Evolutionary conservation across 2,888 invertebrate genomes (phyloP).

Genomic region (Herminia tarsipennalis): DNA sequence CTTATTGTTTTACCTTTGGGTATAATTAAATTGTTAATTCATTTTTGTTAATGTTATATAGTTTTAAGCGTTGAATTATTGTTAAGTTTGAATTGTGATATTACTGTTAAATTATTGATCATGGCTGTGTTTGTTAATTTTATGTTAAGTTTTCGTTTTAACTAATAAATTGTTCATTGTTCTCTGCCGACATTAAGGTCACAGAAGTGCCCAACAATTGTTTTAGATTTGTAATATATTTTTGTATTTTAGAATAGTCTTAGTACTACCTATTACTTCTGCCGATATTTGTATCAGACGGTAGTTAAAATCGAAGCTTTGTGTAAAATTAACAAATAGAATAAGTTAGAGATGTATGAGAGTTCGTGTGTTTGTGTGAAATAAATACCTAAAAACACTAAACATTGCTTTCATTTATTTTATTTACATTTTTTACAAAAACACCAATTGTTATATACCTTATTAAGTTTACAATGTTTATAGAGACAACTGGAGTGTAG

Average conservation of each 20-base stretch:
- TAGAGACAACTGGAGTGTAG: slow-evolving; percentile 58
- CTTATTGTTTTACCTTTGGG: slow-evolving; percentile 47
- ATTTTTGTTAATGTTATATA: slow-evolving; percentile 68
- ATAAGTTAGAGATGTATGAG: slow-evolving; percentile 69
- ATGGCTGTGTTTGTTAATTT: slow-evolving; percentile 85
- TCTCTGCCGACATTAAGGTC: slow-evolving; percentile 80
- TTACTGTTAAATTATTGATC: slow-evolving; percentile 61
- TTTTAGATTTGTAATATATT: slow-evolving; percentile 38
- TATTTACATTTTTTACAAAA: slow-evolving; percentile 19
- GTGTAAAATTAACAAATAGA: slow-evolving; percentile 85
- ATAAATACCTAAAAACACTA: slow-evolving; percentile 57
- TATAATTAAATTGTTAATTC: slow-evolving; percentile 45
- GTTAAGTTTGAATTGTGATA: slow-evolving; percentile 78
- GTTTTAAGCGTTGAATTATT: slow-evolving; percentile 79
- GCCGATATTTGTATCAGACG: slow-evolving; percentile 49
- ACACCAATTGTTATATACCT: slow-evolving; percentile 30
- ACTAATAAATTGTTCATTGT: slow-evolving; percentile 67
- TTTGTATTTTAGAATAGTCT: slow-evolving; percentile 48
- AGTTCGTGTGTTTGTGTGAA: slow-evolving; percentile 72
- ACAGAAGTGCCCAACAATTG: slow-evolving; percentile 41
- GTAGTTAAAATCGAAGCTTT: slow-evolving; percentile 86
- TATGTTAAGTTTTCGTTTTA: slow-evolving; percentile 85
- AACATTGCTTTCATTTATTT: slow-evolving; percentile 1
- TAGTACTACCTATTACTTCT: slow-evolving; percentile 19
- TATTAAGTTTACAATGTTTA: slow-evolving; percentile 35